phyloP scores from a whole-genome alignment of 2,113 vertebrate species.

The Paramormyrops kingsleyae region DNA sequence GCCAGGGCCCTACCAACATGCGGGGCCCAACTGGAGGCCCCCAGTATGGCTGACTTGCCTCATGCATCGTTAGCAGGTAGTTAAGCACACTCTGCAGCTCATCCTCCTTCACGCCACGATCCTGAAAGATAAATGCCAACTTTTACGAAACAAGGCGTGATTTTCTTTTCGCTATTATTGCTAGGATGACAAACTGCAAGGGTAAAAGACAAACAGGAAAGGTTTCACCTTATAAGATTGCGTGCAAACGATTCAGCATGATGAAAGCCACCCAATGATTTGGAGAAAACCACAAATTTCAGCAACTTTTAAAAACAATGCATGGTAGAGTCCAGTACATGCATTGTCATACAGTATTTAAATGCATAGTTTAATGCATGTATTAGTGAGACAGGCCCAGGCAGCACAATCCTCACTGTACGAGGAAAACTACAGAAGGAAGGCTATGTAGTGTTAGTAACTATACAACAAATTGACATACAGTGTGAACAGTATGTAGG shows the following conservation, averaged over 20 bases:
- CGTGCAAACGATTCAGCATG: neutral
- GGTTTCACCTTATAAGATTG: neutral
- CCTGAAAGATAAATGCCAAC: constrained; percentile 53
- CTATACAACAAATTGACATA: neutral
- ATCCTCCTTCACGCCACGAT: constrained; percentile 96
- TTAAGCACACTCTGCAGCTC: constrained; percentile 97
- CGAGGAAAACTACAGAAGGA: neutral
- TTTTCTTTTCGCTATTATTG: neutral
- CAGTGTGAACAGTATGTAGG: neutral
- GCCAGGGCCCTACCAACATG: neutral
- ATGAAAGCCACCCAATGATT: neutral
- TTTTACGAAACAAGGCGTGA: neutral
- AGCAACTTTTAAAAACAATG: neutral
- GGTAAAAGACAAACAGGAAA: neutral
- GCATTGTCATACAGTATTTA: neutral
- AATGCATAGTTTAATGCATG: neutral
- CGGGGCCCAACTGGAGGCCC: neutral
- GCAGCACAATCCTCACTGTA: neutral
- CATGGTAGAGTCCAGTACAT: neutral
- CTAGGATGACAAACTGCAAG: neutral
- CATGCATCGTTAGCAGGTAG: constrained; percentile 97
- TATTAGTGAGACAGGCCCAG: neutral
- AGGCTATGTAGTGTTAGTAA: neutral
- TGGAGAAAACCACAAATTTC: neutral
- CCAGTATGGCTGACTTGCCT: constrained; percentile 62